These are phyloP conservation scores for Perca schrenkii DNA, from an alignment of 2,113 vertebrate genomes.

Conservation along the genomic window DNA sequence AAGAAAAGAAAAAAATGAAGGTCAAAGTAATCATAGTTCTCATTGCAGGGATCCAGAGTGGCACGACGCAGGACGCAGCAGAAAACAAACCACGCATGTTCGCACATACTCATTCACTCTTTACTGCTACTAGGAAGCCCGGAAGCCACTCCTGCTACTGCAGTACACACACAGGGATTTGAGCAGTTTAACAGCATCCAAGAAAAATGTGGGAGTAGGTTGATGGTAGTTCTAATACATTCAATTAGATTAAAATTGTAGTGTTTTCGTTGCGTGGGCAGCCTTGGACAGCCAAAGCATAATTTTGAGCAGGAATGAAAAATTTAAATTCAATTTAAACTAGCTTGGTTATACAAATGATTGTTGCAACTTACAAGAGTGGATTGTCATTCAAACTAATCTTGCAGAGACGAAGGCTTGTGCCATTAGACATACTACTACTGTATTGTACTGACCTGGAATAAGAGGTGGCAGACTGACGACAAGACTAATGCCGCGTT, in stretches of 20 bases:
- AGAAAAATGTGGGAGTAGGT: not conserved
- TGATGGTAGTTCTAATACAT: not conserved
- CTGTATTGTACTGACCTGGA: not conserved
- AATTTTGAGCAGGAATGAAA: not conserved
- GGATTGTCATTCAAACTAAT: not conserved
- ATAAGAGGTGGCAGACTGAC: not conserved
- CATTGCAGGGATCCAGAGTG: conserved; percentile 15
- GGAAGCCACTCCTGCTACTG: not conserved
- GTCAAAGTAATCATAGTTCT: conserved; percentile 52
- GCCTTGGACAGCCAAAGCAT: not conserved
- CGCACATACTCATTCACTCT: conserved; percentile 22
- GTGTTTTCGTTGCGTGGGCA: not conserved
- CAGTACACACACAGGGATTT: not conserved
- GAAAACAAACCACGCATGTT: conserved; percentile 13
- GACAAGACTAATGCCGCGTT: not conserved
- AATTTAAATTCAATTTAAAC: not conserved
- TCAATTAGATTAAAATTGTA: not conserved
- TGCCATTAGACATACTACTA: not conserved
- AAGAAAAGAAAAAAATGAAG: conserved; percentile 20
- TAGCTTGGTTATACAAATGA: not conserved
- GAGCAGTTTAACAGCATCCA: not conserved
- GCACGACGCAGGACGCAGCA: not conserved
- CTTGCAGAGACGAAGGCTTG: not conserved
- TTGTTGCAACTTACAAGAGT: not conserved
- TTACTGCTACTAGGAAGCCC: conserved; percentile 10